Percentiles rank a stretch among this genome's conserved stretches.
These are phyloP conservation scores for Campylorhamphus procurvoides DNA, from an alignment of 2,113 vertebrate species.

Conservation along the genomic window DNA sequence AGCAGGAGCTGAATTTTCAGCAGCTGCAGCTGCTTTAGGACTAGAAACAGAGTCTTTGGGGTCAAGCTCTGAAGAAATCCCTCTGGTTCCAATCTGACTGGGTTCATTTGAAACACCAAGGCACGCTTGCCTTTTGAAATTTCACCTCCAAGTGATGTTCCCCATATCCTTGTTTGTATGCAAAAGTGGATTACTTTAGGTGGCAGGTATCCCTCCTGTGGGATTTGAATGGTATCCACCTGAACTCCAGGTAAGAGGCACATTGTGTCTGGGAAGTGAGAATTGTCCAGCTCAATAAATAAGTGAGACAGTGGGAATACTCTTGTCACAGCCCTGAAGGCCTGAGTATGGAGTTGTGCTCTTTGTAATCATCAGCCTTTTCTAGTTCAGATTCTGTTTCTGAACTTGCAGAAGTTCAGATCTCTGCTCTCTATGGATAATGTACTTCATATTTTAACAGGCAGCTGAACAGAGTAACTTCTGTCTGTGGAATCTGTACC, in stretches of 20 bases:
- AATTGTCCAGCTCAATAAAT: not conserved
- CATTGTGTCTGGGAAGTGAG: not conserved
- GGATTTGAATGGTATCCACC: not conserved
- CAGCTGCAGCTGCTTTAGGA: constrained; percentile 43
- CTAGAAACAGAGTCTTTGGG: not conserved
- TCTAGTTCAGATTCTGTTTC: not conserved
- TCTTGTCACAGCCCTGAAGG: not conserved
- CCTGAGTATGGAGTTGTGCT: not conserved
- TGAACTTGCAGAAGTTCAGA: not conserved
- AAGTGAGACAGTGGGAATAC: not conserved
- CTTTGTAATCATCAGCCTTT: not conserved
- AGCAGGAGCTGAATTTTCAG: constrained; percentile 49
- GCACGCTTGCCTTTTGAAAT: not conserved
- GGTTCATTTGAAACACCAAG: not conserved
- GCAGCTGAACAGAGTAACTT: constrained; percentile 13
- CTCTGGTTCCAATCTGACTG: not conserved
- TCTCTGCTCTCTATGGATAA: not conserved
- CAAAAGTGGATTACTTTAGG: not conserved
- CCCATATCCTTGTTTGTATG: not conserved
- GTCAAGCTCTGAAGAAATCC: constrained; percentile 35
- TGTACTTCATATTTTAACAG: not conserved
- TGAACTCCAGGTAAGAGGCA: not conserved
- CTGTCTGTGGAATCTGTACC: not conserved
- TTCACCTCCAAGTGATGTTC: not conserved
- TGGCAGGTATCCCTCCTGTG: not conserved